Percentiles rank a stretch among this genome's conserved stretches.
These are phyloP conservation scores for Antechinus stuartii DNA, from an alignment of 2,113 vertebrate species.

Conservation along the genomic window DNA sequence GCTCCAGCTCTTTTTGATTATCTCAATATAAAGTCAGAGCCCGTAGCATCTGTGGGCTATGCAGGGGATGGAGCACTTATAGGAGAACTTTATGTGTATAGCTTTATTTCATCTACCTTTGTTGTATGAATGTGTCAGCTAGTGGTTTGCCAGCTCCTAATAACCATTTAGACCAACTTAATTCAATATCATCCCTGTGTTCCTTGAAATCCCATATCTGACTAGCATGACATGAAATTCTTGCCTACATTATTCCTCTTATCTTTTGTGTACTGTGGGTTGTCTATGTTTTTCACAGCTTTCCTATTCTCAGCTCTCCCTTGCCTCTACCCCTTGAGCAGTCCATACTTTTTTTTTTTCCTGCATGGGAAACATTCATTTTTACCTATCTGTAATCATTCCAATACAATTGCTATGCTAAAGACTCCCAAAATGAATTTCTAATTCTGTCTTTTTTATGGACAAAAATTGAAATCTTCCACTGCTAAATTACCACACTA, in stretches of 20 bases:
- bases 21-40: background rate
- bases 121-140: background rate
- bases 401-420: no score
- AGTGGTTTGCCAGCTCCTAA: background rate
- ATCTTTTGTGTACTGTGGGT: background rate
- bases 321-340: background rate
- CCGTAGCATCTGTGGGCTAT: background rate
- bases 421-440: background rate
- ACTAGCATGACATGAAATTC: background rate
- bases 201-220: background rate
- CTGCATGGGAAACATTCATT: background rate
- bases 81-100: background rate
- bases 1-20: background rate
- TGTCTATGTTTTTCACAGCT: background rate
- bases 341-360: background rate
- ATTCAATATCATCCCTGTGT: background rate
- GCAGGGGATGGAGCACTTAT: background rate
- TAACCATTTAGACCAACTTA: background rate
- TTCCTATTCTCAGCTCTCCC: background rate
- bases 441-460: slow-evolving; percentile 5
- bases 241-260: background rate
- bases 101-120: background rate
- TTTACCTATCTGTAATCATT: background rate
- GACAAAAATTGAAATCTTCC: slow-evolving; percentile 20
- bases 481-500: background rate